Evolutionary conservation across 2,888 invertebrate species (phyloP), one percentile per base, ranked within the genome.

Genomic region (Epicampocera succincta): DNA sequence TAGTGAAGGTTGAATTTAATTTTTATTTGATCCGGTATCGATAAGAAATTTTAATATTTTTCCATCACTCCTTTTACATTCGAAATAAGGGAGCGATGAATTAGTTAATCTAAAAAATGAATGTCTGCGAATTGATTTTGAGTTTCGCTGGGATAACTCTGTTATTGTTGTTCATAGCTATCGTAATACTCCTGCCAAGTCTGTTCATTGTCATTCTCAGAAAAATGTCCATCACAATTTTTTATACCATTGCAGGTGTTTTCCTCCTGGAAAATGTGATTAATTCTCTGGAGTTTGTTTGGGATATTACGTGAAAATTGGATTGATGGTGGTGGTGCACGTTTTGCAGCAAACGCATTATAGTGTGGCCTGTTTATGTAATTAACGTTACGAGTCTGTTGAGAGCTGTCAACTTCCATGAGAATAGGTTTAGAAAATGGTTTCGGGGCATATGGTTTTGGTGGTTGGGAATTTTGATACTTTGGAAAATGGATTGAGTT

Each of bases 81-180:
- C 46, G 19, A 56, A 52, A 46, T 56, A 69, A 12, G 69, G 58
- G 19, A 58, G 25, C 11, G 58, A 58, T 44, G 69, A 69, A 3
- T 9, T 4, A 3, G 4, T 42, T 25, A 66, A n/a, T 17, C 33
- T 48, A 33, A 63, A 63, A 63, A 63, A 63, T 63, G 3, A n/a
- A 69, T 19, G 15, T 56, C 56, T 1, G 12, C 58, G 33, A 58
- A 58, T 38, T 38, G 58, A 11, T 58, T 38, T 0, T 4, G 38
- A 4, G 4, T 12, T 21, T 25, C 25, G 2, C 5, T 5, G 2
- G 21, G 19, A 12, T n/a, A 29, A 29, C 6, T 8, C 9, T 52
- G 2, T 5, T 29, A 21, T 4, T 52, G 52, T 1, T 29, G 13
- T 29, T 52, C 52, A 52, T 52, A 52, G 0, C n/a, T n/a, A 0